Evolutionary conservation across 2,113 vertebrate genomes (phyloP).

Genomic region (Camarhynchus parvulus): DNA sequence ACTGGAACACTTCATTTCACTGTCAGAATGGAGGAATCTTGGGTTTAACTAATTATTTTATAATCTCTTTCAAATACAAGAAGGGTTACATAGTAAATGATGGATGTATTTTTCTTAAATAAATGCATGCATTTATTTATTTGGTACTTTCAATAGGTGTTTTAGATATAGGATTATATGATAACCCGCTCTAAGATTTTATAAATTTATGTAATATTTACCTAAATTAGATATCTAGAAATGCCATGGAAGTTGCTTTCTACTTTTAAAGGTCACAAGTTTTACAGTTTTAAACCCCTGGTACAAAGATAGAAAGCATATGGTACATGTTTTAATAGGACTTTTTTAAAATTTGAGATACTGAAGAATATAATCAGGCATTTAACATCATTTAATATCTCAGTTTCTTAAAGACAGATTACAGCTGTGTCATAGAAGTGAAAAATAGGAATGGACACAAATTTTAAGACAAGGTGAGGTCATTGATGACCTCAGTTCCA

Average conservation of each 20-base stretch:
- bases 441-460: background rate
- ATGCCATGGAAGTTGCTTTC: background rate
- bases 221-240: background rate
- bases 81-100: background rate
- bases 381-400: background rate
- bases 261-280: conserved; percentile 2
- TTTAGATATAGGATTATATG: background rate
- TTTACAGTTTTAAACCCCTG: background rate
- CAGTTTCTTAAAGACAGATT: background rate
- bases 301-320: conserved; percentile 5
- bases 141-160: background rate
- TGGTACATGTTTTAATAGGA: background rate
- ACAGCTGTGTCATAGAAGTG: background rate
- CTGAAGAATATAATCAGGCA: background rate
- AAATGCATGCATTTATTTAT: background rate
- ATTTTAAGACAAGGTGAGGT: background rate
- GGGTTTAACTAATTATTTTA: background rate
- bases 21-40: background rate
- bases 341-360: background rate
- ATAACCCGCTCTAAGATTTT: background rate
- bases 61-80: background rate
- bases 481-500: background rate
- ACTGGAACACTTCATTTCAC: background rate
- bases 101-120: background rate
- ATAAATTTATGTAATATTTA: background rate